A percentile compares a stretch with the other conserved stretches of the same genome.
phyloP scores from a whole-genome alignment of 2,797 vertebrate species.

The Lacerta viridis region DNA sequence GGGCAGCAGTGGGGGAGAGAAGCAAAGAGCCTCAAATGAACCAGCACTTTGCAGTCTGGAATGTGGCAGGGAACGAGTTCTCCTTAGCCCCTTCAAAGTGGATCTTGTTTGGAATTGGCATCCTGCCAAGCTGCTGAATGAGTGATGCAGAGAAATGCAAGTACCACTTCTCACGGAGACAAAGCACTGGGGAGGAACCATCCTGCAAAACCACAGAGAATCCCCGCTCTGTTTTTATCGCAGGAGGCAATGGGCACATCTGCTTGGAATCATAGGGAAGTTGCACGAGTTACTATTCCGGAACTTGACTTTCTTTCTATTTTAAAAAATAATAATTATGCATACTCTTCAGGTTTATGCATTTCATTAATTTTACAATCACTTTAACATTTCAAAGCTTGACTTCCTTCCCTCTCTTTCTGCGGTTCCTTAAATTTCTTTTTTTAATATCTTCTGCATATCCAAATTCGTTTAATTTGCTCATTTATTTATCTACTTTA shows the following conservation, averaged over 20 bases:
- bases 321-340: too few species aligned
- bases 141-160: constrained; percentile 58
- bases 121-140: constrained; percentile 65
- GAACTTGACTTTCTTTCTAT: not conserved
- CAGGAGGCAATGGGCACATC: constrained; percentile 18
- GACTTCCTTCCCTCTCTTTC: too few species aligned
- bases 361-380: too few species aligned
- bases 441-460: too few species aligned
- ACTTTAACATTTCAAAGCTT: too few species aligned
- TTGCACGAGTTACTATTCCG: not conserved
- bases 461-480: too few species aligned
- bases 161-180: constrained; percentile 63
- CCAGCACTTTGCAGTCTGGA: constrained; percentile 2
- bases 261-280: constrained; percentile 42
- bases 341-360: too few species aligned
- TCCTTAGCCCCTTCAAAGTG: constrained; percentile 69
- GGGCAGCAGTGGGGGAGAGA: not conserved
- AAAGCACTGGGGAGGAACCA: constrained; percentile 13
- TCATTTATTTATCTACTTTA: too few species aligned
- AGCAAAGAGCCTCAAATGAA: constrained; percentile 33
- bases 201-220: constrained; percentile 32
- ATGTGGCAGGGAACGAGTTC: constrained; percentile 62
- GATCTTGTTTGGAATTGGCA: constrained; percentile 67
- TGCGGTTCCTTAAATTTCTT: too few species aligned
- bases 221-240: constrained; percentile 42